phyloP scores from a whole-genome alignment of 1,140 invertebrate species.

The Caenorhabditis brenneri region DNA sequence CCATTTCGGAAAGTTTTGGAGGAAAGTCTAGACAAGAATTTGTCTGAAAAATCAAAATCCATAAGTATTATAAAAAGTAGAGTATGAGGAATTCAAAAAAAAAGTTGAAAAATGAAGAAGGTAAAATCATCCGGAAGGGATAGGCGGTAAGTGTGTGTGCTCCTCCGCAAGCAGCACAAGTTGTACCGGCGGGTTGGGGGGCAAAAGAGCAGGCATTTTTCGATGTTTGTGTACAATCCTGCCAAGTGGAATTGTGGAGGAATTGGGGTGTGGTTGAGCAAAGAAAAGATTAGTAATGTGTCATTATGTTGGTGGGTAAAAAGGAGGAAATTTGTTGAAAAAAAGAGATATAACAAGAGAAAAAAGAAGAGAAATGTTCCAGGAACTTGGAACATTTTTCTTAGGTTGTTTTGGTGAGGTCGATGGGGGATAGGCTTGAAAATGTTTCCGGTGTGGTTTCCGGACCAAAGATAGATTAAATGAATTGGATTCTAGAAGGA shows the following conservation, averaged over 20 bases:
- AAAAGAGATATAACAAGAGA: background rate
- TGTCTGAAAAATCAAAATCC: background rate
- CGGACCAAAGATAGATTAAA: no score
- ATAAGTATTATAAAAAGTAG: background rate
- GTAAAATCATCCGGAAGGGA: background rate
- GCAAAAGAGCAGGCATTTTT: conserved; percentile 29
- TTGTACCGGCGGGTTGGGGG: no score
- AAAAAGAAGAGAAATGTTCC: background rate
- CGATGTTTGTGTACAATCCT: background rate
- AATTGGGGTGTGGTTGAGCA: conserved; percentile 23
- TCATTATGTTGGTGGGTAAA: background rate
- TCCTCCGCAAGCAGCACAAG: background rate
- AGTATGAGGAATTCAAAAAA: no score
- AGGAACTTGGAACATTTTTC: background rate
- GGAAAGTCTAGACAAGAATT: no score
- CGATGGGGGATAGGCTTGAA: no score
- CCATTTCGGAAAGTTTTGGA: background rate
- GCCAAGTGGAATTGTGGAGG: conserved; percentile 7
- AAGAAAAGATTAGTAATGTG: conserved; percentile 43
- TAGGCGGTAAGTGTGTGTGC: background rate
- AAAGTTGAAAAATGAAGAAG: background rate
- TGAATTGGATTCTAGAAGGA: no score
- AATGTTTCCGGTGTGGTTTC: no score
- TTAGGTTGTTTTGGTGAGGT: no score
- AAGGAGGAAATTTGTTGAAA: background rate